Conservation (phyloP, 2,888 invertebrate genomes). For the Cheilosia soror region DNA sequence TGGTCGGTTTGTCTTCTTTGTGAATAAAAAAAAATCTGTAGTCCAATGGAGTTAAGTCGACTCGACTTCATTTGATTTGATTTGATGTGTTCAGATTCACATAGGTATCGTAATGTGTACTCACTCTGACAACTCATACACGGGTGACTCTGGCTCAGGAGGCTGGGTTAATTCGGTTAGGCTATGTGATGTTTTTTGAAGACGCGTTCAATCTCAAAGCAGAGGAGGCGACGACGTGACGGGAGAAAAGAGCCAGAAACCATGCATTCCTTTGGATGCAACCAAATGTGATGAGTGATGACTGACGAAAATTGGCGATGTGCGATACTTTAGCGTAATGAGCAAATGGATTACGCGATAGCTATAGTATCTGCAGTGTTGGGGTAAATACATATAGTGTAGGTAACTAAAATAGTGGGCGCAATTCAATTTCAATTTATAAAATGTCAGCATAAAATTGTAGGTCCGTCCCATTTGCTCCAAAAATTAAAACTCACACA, state of each 20-base stretch:
- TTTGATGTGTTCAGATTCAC: conserved; percentile 32
- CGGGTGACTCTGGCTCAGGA: neutral
- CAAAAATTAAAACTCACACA: no score
- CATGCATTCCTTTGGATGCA: conserved; percentile 25
- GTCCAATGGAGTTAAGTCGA: conserved; percentile 23
- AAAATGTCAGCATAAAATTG: no score
- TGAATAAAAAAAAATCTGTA: neutral
- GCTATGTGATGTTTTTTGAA: conserved; percentile 22
- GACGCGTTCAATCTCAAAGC: conserved; percentile 27
- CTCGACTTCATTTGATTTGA: conserved; percentile 20
- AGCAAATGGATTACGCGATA: no score
- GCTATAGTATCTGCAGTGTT: no score
- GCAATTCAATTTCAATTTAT: no score
- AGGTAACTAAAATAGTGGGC: no score
- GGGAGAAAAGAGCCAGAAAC: conserved; percentile 14
- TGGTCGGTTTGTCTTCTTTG: neutral
- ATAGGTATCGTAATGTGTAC: conserved; percentile 13
- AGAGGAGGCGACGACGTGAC: neutral
- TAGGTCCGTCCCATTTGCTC: no score
- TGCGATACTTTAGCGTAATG: no score
- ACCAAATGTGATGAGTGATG: neutral
- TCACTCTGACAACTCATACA: neutral
- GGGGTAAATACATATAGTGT: no score
- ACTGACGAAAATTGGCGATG: no score
- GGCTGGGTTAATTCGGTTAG: neutral